Percentiles rank a stretch among this genome's conserved stretches.
Evolutionary conservation across 1,140 invertebrate species (phyloP).

Genomic region (Drosophila triauraria): DNA sequence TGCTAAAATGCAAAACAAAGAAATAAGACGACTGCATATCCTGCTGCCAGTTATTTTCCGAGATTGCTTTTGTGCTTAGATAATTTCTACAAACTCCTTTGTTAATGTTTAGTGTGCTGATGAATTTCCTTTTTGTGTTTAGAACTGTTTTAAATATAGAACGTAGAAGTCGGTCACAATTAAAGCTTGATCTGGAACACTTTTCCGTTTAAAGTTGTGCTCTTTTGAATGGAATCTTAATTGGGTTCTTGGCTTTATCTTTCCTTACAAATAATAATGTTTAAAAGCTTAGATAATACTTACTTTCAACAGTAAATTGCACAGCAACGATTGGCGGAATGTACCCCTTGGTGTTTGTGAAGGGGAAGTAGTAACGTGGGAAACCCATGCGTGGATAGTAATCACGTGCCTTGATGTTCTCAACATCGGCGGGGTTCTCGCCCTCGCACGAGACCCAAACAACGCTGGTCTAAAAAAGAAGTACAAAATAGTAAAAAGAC

Average conservation of each 20-base stretch:
- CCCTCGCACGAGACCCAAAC: slow-evolving; percentile 96
- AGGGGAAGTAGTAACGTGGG: slow-evolving; percentile 92
- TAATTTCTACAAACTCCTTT: neutral
- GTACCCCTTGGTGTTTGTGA: slow-evolving; percentile 92
- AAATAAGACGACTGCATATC: neutral
- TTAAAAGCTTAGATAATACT: slow-evolving; percentile 81
- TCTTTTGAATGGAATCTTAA: neutral
- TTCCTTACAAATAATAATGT: neutral
- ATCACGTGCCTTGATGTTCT: slow-evolving; percentile 94
- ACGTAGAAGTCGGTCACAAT: neutral
- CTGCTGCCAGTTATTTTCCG: neutral
- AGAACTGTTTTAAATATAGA: neutral
- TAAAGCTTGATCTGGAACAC: neutral
- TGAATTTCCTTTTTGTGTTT: neutral
- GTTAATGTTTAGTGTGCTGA: slow-evolving; percentile 13
- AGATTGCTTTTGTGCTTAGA: neutral
- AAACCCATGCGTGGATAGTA: slow-evolving; percentile 93
- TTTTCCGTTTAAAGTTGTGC: neutral
- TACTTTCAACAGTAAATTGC: slow-evolving; percentile 93
- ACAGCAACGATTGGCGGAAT: slow-evolving; percentile 95
- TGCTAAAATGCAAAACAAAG: slow-evolving; percentile 7
- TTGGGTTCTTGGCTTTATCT: neutral
- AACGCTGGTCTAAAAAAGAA: slow-evolving; percentile 87
- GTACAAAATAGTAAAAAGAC: slow-evolving; percentile 2
- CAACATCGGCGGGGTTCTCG: slow-evolving; percentile 95